These are phyloP conservation scores for Psococerastis gibbosa DNA, from an alignment of 2,888 invertebrate species.

Conservation along the genomic window DNA sequence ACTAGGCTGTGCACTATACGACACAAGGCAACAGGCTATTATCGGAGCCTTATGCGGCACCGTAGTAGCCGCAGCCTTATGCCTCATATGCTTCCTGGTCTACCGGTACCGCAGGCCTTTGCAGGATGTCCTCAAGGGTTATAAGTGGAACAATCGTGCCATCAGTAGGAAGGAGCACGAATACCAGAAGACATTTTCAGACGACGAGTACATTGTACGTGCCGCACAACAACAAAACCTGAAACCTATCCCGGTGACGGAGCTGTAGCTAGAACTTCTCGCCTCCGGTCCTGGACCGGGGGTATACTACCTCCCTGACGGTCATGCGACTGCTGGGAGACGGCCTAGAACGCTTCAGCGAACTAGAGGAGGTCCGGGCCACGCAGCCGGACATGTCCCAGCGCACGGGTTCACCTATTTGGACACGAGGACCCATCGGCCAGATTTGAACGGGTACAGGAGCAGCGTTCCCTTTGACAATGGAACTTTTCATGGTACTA, in stretches of 20 bases:
- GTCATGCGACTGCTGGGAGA: constrained; percentile 28
- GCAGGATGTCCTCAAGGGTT: constrained; percentile 63
- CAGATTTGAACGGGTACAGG: not conserved
- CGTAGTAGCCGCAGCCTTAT: constrained; percentile 44
- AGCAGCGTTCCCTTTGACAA: not conserved
- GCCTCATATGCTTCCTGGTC: constrained; percentile 49
- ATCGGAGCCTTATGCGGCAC: constrained; percentile 56
- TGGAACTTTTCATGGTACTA: constrained; percentile 1
- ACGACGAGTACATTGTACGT: constrained; percentile 64
- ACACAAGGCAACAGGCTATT: constrained; percentile 60
- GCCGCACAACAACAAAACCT: constrained; percentile 35
- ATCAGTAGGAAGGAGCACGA: constrained; percentile 64
- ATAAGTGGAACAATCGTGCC: constrained; percentile 56
- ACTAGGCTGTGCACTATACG: constrained; percentile 61
- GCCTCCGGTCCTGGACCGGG: constrained; percentile 56
- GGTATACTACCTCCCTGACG: constrained; percentile 50
- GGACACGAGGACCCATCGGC: not conserved
- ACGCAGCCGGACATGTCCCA: constrained; percentile 1
- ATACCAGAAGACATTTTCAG: constrained; percentile 76
- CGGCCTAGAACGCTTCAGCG: constrained; percentile 21
- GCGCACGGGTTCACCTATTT: constrained; percentile 5
- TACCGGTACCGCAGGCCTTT: constrained; percentile 65
- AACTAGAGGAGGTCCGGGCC: too few species aligned
- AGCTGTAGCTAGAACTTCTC: constrained; percentile 92
- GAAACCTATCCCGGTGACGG: constrained; percentile 71